Evolutionary conservation across 1,140 invertebrate species (phyloP), one percentile per base, ranked within the genome.

Genomic region (Pseudomyrmex gracilis): DNA sequence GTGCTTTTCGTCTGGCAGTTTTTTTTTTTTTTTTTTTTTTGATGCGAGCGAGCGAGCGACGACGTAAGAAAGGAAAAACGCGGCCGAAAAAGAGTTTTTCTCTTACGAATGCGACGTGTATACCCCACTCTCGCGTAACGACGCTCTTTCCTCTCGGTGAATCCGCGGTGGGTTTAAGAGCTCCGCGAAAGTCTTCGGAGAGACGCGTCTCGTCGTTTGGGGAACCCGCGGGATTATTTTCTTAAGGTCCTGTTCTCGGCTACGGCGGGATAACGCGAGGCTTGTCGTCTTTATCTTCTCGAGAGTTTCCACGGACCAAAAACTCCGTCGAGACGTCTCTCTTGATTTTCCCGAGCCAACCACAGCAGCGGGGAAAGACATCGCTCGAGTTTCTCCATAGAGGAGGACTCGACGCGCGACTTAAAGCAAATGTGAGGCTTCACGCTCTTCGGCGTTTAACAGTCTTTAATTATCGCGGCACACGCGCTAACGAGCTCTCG

Each of bases 151-250:
- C 58, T 68, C 43, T 80, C 76, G 60, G 34, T 80, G 76, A 80
- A 80, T 80, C 34, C 34, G 71, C 76, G 66, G 5, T 58, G 66
- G 66, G 53, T 80, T 80, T 58, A 80, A 80, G 66, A 80, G 66
- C 64, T 60, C 49, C 53, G 8, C 45, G 20, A 5, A 43, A 58
- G 20, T 9, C 49, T 55, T 45, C 8, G 13, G 10, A 7, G 8
- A 43, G 2, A 7, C 8, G 55, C 57, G 49, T 70, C 43, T 80
- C 53, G 34, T 34, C 34, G 66, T 60, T 80, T 80, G 12, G 51
- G 12, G 51, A 60, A 82, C 20, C 45, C 71, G 22, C 24, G 24
- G 45, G 51, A 76, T 74, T 49, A 73, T 82, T 80, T 80, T 80
- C 66, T 80, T 71, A 80, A 34, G 20, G 53, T 80, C 71, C 71